A percentile compares a stretch with the other conserved stretches of the same genome.
These are phyloP conservation scores for Syrphus vitripennis DNA, from an alignment of 2,888 invertebrate species.

Conservation along the genomic window DNA sequence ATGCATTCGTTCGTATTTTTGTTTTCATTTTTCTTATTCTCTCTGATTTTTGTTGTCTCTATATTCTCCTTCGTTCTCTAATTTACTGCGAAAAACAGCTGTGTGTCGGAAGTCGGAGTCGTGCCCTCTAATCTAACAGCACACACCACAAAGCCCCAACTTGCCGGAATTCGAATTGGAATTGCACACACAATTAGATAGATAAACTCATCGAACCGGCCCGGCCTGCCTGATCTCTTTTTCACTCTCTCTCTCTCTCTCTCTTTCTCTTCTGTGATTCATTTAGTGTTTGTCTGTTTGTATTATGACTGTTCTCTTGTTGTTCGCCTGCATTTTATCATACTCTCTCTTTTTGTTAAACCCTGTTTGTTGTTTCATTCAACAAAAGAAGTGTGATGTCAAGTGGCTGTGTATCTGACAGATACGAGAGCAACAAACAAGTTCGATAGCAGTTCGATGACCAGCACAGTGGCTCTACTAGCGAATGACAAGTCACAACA, in stretches of 20 bases:
- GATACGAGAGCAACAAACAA: constrained; percentile 67
- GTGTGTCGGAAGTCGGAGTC: constrained; percentile 62
- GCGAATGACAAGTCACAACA: constrained; percentile 39
- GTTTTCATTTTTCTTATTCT: constrained; percentile 26
- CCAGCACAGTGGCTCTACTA: constrained; percentile 60
- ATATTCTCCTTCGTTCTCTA: constrained; percentile 13
- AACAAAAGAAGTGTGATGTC: constrained; percentile 48
- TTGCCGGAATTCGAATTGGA: constrained; percentile 62
- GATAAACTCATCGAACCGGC: constrained; percentile 47
- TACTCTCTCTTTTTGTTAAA: constrained; percentile 27
- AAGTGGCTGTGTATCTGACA: constrained; percentile 67
- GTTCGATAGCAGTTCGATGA: constrained; percentile 70
- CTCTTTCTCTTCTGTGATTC: neutral
- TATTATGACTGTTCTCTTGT: neutral
- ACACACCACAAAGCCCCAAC: constrained; percentile 40
- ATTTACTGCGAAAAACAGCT: constrained; percentile 67
- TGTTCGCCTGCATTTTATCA: constrained; percentile 22
- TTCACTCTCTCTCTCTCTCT: neutral
- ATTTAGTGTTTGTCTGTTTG: neutral
- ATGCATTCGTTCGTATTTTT: constrained; percentile 61
- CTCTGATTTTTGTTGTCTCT: neutral
- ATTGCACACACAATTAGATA: constrained; percentile 54
- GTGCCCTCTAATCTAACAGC: constrained; percentile 65
- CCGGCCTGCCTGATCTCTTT: neutral
- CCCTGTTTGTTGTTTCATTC: constrained; percentile 32